A percentile compares a stretch with the other conserved stretches of the same genome.
These are phyloP conservation scores for Ricordea florida DNA, from an alignment of 92 coral and sea anemone genomes.

Conservation along the genomic window DNA sequence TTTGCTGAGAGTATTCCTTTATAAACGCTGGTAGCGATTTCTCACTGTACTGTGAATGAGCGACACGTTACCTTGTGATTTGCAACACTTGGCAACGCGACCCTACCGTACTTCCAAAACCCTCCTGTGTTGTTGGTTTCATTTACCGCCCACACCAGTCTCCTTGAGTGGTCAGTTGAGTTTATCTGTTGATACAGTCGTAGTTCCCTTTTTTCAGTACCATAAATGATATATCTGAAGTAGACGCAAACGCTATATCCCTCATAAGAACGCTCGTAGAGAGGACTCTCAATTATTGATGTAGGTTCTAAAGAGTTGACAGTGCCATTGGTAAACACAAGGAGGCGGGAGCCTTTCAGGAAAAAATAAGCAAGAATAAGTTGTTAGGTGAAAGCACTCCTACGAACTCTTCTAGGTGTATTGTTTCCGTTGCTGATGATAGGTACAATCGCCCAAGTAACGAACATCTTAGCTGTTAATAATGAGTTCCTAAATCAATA, in stretches of 20 bases:
- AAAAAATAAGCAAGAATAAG: not conserved
- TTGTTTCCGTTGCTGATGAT: no score
- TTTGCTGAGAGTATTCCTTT: no score
- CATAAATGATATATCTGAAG: slow-evolving; percentile 62
- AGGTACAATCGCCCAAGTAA: no score
- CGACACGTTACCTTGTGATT: slow-evolving; percentile 46
- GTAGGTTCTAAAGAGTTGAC: not conserved
- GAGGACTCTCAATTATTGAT: slow-evolving; percentile 47
- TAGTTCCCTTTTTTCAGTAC: slow-evolving; percentile 49
- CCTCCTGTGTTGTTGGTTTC: slow-evolving; percentile 34
- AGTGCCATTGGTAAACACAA: not conserved
- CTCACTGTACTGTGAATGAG: not conserved
- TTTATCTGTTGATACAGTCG: slow-evolving; percentile 56
- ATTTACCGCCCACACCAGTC: slow-evolving; percentile 61
- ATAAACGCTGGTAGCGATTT: not conserved
- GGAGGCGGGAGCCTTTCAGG: slow-evolving; percentile 1
- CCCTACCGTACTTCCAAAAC: slow-evolving; percentile 62
- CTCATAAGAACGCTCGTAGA: slow-evolving; percentile 40
- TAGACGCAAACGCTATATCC: slow-evolving; percentile 55
- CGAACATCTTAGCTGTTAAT: no score
- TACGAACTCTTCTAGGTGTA: not conserved
- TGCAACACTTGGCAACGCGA: slow-evolving; percentile 53
- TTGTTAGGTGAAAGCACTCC: not conserved
- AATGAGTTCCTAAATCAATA: no score
- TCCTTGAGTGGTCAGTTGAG: slow-evolving; percentile 11